phyloP scores from a whole-genome alignment of 2,113 vertebrate genomes.

The Peromyscus maniculatus region DNA sequence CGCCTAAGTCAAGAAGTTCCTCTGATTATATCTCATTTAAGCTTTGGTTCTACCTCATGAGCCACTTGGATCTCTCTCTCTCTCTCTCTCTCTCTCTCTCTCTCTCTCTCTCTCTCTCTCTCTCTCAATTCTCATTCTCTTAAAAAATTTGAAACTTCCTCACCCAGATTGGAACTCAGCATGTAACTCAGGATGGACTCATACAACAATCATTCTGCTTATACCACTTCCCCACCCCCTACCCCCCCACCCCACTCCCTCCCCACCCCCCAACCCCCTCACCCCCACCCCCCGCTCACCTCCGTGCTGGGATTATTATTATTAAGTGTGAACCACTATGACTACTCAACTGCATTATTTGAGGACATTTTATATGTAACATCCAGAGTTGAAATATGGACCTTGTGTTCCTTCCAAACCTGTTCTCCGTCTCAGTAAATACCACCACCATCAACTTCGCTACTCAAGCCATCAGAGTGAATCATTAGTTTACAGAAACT shows the following conservation, averaged over 20 bases:
- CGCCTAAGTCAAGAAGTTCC: background rate
- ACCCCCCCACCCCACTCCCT: too few species aligned
- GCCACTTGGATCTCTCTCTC: background rate
- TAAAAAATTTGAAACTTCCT: background rate
- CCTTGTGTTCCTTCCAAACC: background rate
- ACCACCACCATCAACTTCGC: background rate
- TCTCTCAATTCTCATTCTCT: background rate
- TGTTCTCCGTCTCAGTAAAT: background rate
- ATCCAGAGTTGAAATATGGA: background rate
- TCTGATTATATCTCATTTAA: background rate
- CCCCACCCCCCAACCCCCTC: too few species aligned
- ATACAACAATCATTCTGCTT: background rate
- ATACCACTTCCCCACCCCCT: too few species aligned
- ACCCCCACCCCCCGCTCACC: too few species aligned
- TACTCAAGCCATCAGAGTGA: background rate
- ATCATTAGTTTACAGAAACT: background rate
- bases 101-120: too few species aligned
- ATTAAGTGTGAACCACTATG: background rate
- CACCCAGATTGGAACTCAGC: background rate
- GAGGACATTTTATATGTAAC: background rate
- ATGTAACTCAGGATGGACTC: background rate
- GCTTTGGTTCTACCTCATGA: background rate
- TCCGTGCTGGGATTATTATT: background rate
- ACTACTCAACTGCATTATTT: background rate
- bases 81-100: background rate